Conservation (phyloP, 2,888 invertebrate genomes). For the Tromatobia lineatoria region DNA sequence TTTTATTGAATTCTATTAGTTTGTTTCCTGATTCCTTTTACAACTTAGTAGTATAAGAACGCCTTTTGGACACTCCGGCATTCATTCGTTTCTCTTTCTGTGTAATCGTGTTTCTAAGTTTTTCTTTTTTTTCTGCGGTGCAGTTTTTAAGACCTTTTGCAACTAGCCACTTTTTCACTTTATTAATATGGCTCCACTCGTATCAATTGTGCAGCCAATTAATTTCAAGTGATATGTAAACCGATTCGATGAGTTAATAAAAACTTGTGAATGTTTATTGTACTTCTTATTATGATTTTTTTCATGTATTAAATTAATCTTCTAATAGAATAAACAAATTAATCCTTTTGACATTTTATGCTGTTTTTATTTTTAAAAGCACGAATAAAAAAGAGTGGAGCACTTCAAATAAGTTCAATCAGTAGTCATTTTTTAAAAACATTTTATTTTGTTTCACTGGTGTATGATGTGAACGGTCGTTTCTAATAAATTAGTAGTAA, state of each 20-base stretch:
- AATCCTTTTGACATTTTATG: neutral
- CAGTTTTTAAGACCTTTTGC: neutral
- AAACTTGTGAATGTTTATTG: slow-evolving; percentile 7
- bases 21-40: slow-evolving; percentile 16
- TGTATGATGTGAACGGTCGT: too few relatives aligned
- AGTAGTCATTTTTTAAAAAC: neutral
- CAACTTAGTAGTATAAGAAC: slow-evolving; percentile 22
- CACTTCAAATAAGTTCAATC: too few relatives aligned
- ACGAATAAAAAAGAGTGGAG: neutral
- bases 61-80: neutral
- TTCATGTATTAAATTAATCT: neutral
- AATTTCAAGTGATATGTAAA: slow-evolving; percentile 59
- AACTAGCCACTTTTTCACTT: neutral
- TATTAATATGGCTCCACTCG: neutral
- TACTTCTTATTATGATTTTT: neutral
- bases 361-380: neutral
- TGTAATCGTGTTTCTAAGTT: neutral
- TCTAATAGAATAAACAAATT: neutral
- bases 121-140: neutral
- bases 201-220: slow-evolving; percentile 10
- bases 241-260: slow-evolving; percentile 42
- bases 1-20: slow-evolving; percentile 11
- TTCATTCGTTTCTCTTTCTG: neutral
- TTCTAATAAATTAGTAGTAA: too few relatives aligned
- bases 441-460: neutral